phyloP scores from a whole-genome alignment of 1,140 invertebrate species.

The Bombus sibiricus region DNA sequence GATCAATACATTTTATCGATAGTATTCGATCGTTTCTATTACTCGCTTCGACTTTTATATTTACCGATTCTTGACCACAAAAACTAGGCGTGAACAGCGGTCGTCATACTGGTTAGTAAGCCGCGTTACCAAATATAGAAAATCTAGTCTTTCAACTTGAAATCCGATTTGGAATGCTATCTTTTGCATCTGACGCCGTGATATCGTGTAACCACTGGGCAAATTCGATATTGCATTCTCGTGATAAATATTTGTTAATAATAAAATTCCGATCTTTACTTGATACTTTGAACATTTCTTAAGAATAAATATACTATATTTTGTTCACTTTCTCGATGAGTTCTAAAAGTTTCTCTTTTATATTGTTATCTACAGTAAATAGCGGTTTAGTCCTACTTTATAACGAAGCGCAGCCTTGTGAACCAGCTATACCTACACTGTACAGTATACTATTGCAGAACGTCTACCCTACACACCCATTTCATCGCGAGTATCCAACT shows the following conservation, averaged over 20 bases:
- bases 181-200: not conserved
- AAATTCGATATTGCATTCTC: not conserved
- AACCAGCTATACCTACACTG: not conserved
- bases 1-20: not conserved
- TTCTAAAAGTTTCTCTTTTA: too few species aligned
- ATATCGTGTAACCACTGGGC: not conserved
- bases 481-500: conserved; percentile 32
- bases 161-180: not conserved
- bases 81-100: conserved; percentile 31
- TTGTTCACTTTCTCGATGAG: too few species aligned
- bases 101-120: not conserved
- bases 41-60: not conserved
- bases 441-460: conserved; percentile 16
- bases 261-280: not conserved
- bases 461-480: conserved; percentile 37
- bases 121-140: conserved; percentile 16
- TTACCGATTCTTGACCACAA: conserved; percentile 5
- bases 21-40: not conserved
- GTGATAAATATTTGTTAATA: not conserved
- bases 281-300: not conserved
- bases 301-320: not conserved
- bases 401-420: not conserved
- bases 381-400: not conserved
- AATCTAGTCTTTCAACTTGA: not conserved
- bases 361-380: too few species aligned